Percentiles rank a stretch among this genome's conserved stretches.
phyloP scores from a whole-genome alignment of 2,113 vertebrate genomes.

The Kryptolebias marmoratus region DNA sequence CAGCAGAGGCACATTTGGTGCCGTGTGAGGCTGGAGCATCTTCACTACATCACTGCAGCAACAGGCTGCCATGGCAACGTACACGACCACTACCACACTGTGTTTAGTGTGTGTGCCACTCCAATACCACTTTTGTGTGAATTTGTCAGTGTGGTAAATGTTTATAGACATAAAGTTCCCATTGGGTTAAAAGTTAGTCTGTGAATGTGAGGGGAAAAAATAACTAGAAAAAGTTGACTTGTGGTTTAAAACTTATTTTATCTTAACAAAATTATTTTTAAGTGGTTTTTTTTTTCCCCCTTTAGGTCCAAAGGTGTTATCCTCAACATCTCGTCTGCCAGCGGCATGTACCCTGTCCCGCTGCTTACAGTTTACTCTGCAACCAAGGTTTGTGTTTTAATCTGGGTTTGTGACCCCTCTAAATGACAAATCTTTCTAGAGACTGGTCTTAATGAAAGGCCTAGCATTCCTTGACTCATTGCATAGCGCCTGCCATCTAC shows the following conservation, averaged over 20 bases:
- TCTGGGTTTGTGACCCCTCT: neutral
- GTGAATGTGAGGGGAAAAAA: neutral
- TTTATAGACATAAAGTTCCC: conserved; percentile 27
- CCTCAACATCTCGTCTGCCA: conserved; percentile 91
- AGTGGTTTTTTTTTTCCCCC: neutral
- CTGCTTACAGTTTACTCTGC: conserved; percentile 91
- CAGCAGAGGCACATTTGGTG: conserved; percentile 71
- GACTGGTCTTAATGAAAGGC: neutral
- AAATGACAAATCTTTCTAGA: neutral
- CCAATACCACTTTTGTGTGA: conserved; percentile 22
- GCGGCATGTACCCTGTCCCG: conserved; percentile 84
- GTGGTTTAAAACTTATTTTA: no score
- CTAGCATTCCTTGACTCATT: neutral
- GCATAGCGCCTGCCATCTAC: no score
- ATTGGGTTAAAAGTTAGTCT: conserved; percentile 27
- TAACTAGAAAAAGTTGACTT: neutral
- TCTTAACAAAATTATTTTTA: no score
- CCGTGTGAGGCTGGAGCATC: conserved; percentile 69
- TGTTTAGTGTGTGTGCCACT: conserved; percentile 27
- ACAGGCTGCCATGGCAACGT: conserved; percentile 84
- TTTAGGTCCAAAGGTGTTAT: conserved; percentile 86
- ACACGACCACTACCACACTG: conserved; percentile 60
- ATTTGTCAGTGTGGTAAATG: conserved; percentile 27
- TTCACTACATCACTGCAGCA: conserved; percentile 79
- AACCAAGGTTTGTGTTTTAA: conserved; percentile 82